phyloP scores from a whole-genome alignment of 2,888 invertebrate species.

The Microchrysa polita region DNA sequence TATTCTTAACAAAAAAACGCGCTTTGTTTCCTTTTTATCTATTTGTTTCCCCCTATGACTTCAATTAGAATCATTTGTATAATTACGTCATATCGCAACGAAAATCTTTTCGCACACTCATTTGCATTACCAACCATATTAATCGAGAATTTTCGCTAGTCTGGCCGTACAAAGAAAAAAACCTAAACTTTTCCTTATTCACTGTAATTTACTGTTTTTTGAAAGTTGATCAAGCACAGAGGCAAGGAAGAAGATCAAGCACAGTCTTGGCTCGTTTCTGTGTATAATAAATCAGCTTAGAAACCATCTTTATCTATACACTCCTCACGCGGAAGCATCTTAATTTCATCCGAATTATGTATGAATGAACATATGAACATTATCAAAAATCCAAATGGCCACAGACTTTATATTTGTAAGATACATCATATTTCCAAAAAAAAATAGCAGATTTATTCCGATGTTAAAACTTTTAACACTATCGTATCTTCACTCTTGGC shows the following conservation, averaged over 20 bases:
- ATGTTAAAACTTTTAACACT: neutral
- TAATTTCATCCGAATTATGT: neutral
- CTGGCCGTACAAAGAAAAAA: neutral
- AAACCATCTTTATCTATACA: neutral
- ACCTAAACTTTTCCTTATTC: neutral
- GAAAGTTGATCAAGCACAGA: neutral
- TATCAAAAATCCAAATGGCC: no score
- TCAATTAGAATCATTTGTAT: no score
- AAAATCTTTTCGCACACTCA: no score
- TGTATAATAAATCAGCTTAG: neutral
- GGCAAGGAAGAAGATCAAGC: neutral
- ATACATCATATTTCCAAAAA: neutral
- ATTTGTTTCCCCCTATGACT: no score
- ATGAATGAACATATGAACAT: neutral
- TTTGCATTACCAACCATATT: no score
- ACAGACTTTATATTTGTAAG: no score
- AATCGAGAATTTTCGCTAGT: no score
- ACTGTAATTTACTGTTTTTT: neutral
- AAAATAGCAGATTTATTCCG: neutral
- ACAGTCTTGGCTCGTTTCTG: no score
- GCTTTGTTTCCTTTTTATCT: no score
- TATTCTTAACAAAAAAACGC: no score
- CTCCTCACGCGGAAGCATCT: neutral
- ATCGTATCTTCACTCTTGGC: neutral
- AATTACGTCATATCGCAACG: no score